These are phyloP conservation scores for Manis crassicaudata DNA, from an alignment of 2,797 vertebrate species.

Conservation along the genomic window DNA sequence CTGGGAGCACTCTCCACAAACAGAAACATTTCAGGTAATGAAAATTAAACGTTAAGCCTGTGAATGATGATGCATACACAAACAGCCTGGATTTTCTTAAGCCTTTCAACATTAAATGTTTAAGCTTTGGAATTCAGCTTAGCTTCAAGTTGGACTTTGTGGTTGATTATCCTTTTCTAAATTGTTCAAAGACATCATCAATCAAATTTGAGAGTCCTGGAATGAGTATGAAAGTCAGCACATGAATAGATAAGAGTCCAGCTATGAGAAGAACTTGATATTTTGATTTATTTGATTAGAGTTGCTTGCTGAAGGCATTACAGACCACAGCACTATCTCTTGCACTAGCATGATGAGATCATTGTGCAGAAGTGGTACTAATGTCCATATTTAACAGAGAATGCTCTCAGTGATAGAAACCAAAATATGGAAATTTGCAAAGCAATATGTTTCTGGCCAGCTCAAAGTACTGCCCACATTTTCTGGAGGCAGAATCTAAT, in stretches of 20 bases:
- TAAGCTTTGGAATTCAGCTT: constrained; percentile 57
- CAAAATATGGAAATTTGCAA: constrained; percentile 36
- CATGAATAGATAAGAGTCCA: constrained; percentile 45
- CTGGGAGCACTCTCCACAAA: background rate
- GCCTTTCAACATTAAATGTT: constrained; percentile 57
- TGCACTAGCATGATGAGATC: constrained; percentile 8
- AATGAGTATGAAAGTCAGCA: constrained; percentile 51
- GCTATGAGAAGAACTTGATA: constrained; percentile 18
- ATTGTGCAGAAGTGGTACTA: background rate
- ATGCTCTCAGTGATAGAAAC: background rate
- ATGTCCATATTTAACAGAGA: background rate
- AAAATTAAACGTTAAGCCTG: constrained; percentile 61
- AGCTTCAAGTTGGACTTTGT: constrained; percentile 47
- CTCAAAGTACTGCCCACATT: constrained; percentile 2
- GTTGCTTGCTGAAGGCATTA: constrained; percentile 49
- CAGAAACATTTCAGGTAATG: constrained; percentile 21
- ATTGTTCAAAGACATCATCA: constrained; percentile 63
- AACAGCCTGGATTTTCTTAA: constrained; percentile 50
- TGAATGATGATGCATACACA: constrained; percentile 24
- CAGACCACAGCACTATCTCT: background rate
- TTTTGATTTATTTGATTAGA: constrained; percentile 69
- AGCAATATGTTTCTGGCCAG: constrained; percentile 41
- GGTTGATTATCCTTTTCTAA: constrained; percentile 70
- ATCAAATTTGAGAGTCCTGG: constrained; percentile 50
- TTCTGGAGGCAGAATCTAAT: background rate